Percentiles rank a stretch among this genome's conserved stretches.
These are phyloP conservation scores for Acyrthosiphon pisum DNA, from an alignment of 1,140 invertebrate species.

Conservation along the genomic window DNA sequence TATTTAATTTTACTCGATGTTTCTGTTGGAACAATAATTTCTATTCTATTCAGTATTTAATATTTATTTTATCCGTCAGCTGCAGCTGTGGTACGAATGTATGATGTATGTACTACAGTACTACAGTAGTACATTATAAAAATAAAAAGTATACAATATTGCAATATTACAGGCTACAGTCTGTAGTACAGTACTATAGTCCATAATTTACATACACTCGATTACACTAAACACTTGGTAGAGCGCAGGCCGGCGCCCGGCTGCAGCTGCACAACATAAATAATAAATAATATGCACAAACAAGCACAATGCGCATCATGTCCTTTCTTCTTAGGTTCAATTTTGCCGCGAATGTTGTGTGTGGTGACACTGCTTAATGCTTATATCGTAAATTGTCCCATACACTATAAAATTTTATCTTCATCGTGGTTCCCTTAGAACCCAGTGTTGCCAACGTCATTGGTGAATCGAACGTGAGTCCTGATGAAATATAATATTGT, in stretches of 20 bases:
- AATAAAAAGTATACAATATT: too few relatives aligned
- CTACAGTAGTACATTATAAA: too few relatives aligned
- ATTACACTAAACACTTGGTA: too few relatives aligned
- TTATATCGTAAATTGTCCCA: background rate
- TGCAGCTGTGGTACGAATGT: background rate
- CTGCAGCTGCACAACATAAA: too few relatives aligned
- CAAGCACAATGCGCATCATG: background rate
- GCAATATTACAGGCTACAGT: too few relatives aligned
- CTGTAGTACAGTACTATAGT: too few relatives aligned
- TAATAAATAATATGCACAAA: background rate
- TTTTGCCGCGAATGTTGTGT: background rate
- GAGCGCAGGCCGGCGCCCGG: too few relatives aligned
- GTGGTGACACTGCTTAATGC: background rate
- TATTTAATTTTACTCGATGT: background rate
- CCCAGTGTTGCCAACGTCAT: background rate
- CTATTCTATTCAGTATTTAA: background rate
- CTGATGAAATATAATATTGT: constrained; percentile 10
- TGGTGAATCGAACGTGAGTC: background rate
- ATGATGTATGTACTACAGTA: background rate
- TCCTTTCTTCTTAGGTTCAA: background rate
- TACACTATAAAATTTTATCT: too few relatives aligned
- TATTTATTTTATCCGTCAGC: background rate
- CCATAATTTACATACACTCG: too few relatives aligned
- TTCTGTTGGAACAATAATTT: background rate
- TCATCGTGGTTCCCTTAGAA: background rate